Evolutionary conservation across 2,797 vertebrate genomes (phyloP).

Genomic region (Rachycentron canadum): DNA sequence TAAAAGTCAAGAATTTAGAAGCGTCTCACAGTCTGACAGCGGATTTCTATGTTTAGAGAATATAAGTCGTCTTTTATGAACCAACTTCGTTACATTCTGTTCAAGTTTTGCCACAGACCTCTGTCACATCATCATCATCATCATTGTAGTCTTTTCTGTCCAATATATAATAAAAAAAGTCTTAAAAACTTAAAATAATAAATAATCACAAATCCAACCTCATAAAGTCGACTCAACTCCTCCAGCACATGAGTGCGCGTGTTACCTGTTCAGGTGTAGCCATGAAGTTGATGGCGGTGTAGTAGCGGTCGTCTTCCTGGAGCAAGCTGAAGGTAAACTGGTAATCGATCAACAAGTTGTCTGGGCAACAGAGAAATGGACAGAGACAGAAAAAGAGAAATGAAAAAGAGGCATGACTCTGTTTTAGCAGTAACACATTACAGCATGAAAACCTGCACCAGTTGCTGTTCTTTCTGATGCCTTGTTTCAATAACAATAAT

Average conservation of each 20-base stretch:
- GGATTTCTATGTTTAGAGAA: not conserved
- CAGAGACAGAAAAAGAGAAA: not conserved
- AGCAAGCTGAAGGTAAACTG: constrained; percentile 98
- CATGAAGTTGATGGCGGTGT: constrained; percentile 98
- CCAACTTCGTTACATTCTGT: not conserved
- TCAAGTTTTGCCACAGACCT: not conserved
- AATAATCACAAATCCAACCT: not conserved
- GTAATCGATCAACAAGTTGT: constrained; percentile 97
- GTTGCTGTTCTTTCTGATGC: not conserved
- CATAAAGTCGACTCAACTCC: not conserved
- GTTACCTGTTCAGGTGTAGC: constrained; percentile 95
- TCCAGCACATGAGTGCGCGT: no score
- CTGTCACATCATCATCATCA: not conserved
- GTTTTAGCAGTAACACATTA: not conserved
- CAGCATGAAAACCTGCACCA: not conserved
- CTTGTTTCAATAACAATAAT: not conserved
- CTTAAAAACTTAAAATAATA: no score
- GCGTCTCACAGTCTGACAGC: not conserved
- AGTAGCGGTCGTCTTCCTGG: constrained; percentile 96
- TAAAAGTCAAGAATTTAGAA: not conserved
- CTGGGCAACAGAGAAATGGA: constrained; percentile 75
- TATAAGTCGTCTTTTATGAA: not conserved
- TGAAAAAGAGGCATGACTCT: not conserved
- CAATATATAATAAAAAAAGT: not conserved
- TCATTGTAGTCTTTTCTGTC: not conserved